Evolutionary conservation across 2,888 invertebrate species (phyloP), one percentile per base, ranked within the genome.

Genomic region (Ichneumoninae sp.): DNA sequence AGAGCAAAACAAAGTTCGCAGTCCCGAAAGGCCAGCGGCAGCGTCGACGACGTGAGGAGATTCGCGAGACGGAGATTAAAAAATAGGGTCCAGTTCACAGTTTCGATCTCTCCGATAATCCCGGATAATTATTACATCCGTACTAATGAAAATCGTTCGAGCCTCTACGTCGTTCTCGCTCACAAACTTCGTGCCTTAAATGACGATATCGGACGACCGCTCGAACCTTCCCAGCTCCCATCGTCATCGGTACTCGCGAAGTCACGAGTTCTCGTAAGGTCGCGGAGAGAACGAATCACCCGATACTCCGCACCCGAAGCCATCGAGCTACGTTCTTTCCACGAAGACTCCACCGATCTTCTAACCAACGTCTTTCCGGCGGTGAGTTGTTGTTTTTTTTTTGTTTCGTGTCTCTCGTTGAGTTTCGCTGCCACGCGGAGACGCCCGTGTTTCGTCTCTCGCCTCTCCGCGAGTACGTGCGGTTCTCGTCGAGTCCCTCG

Each of bases 231-330:
- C 63, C 1, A 26, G 33, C 33, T 30, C 16, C 30, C 63, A 63
- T 54, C 44, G 69, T 54, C 65, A 70, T 36, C 54, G 63, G 19
- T 16, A 47, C 13, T 66, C 47, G 54, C 70, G 36, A 77, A 71
- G 76, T 50, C 70, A 82, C 71, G 82, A 77, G 57, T 71, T 76
- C 63, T 76, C 81, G 65, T 76, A 65, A 76, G 5, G 10, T 13
- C 13, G 10, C 26, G 19, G 44, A 47, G 5, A 16, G 4, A 16
- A 16, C 10, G 2, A 54, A 50, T 74, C 74, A 63, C 13, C 65
- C 70, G 10, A 10, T 1, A 33, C 47, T 13, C 10, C 40, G 13
- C 19, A 5, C 26, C 50, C 10, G 30, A 4, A 22, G 22, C 22
- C 26, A 26, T 57, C 57, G 57, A 57, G 26, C 19, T 13, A 26